Evolutionary conservation across 2,888 invertebrate species (phyloP).

Genomic region (Caenorhabditis panamensis): DNA sequence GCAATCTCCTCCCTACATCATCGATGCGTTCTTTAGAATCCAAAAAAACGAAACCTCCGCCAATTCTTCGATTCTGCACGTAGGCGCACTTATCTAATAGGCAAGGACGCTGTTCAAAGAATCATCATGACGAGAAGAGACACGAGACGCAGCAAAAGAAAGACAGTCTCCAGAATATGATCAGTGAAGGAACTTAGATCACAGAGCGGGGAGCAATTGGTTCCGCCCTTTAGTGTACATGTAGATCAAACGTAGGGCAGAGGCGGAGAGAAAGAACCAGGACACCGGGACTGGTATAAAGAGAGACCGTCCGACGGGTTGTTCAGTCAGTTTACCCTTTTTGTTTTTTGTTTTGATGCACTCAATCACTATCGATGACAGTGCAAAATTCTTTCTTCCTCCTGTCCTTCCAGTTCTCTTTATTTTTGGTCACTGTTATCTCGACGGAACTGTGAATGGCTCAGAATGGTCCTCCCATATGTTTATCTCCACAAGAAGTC

Average conservation of each 20-base stretch:
- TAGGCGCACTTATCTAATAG: conserved; percentile 30
- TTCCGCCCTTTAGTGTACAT: conserved; percentile 1
- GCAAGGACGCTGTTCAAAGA: conserved; percentile 33
- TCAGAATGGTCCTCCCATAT: no score
- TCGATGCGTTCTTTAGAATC: neutral
- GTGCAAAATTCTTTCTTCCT: no score
- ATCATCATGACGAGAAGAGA: conserved; percentile 16
- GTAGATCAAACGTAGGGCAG: conserved; percentile 3
- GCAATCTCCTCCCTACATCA: neutral
- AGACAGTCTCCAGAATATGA: conserved; percentile 14
- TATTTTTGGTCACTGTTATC: no score
- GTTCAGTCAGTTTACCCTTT: conserved; percentile 1
- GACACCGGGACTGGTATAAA: conserved; percentile 8
- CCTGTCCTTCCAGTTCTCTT: no score
- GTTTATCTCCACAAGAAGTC: no score
- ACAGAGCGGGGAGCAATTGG: conserved; percentile 7
- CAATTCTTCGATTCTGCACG: conserved; percentile 27
- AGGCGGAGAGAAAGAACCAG: neutral
- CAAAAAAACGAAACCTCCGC: conserved; percentile 3
- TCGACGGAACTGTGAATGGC: no score
- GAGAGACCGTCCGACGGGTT: neutral
- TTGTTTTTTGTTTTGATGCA: neutral
- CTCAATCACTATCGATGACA: neutral
- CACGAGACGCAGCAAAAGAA: conserved; percentile 25
- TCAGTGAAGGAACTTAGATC: conserved; percentile 16